phyloP scores from a whole-genome alignment of 2,113 vertebrate species.

The Phrynosoma platyrhinos region DNA sequence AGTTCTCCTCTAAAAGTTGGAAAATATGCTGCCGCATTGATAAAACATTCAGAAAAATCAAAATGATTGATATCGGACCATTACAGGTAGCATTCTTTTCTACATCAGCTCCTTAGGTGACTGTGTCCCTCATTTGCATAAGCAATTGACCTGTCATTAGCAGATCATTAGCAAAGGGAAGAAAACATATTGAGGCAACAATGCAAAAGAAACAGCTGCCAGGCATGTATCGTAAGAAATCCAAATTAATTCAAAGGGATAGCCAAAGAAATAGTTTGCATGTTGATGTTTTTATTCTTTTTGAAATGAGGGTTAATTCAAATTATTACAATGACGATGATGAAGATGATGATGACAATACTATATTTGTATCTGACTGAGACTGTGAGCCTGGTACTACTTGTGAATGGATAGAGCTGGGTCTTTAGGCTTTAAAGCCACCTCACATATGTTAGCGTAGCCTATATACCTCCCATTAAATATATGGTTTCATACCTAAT shows the following conservation, averaged over 20 bases:
- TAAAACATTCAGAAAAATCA: constrained; percentile 60
- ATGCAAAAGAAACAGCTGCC: constrained; percentile 63
- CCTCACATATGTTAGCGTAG: no score
- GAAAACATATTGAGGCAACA: constrained; percentile 59
- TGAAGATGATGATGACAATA: neutral
- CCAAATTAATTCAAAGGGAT: constrained; percentile 37
- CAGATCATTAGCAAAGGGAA: constrained; percentile 70
- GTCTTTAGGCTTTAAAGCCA: no score
- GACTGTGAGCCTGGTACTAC: no score
- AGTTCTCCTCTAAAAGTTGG: constrained; percentile 27
- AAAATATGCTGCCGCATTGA: constrained; percentile 39
- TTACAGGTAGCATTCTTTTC: constrained; percentile 60
- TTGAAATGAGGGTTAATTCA: neutral
- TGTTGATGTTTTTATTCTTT: neutral
- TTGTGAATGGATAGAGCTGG: no score
- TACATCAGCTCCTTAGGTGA: constrained; percentile 56
- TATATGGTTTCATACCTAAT: no score
- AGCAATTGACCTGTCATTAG: constrained; percentile 78
- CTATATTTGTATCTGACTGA: no score
- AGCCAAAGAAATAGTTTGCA: neutral
- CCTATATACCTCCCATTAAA: no score
- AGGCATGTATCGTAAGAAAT: constrained; percentile 45
- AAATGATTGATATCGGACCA: constrained; percentile 70
- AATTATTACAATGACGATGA: neutral
- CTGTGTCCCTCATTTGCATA: constrained; percentile 74